Conservation (phyloP, 2,888 invertebrate species). For the Muschampia plurimacula region DNA sequence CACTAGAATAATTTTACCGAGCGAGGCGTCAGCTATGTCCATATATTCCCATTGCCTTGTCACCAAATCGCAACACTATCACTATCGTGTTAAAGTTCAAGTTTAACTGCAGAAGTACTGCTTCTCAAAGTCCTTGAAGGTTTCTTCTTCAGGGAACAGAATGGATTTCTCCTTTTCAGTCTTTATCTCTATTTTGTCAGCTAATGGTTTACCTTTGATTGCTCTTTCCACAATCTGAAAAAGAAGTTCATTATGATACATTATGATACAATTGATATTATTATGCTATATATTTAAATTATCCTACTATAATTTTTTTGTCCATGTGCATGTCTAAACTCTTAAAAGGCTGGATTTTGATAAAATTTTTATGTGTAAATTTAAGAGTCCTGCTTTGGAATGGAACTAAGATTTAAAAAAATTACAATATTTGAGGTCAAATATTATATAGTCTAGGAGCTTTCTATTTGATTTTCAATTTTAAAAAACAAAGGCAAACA, state of each 20-base stretch:
- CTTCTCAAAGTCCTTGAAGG: constrained; percentile 88
- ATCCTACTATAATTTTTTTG: too few species aligned
- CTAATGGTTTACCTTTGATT: constrained; percentile 77
- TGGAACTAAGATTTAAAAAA: too few species aligned
- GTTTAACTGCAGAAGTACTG: constrained; percentile 85
- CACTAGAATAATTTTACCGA: constrained; percentile 86
- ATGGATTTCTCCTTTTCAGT: constrained; percentile 83
- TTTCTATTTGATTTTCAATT: too few species aligned
- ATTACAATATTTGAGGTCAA: too few species aligned
- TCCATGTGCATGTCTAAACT: too few species aligned
- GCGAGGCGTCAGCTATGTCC: constrained; percentile 84
- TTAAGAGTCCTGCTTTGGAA: too few species aligned
- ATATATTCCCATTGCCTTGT: constrained; percentile 56
- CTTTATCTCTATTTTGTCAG: constrained; percentile 67
- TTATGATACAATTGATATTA: neutral
- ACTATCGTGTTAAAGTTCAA: neutral
- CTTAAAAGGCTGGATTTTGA: too few species aligned
- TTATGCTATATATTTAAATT: too few species aligned
- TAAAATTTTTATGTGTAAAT: too few species aligned
- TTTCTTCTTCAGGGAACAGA: constrained; percentile 87
- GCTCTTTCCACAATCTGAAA: constrained; percentile 86
- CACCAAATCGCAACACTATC: neutral
- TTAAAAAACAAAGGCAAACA: too few species aligned
- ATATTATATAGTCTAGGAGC: too few species aligned
- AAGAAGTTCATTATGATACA: neutral